Evolutionary conservation across 2,888 invertebrate species (phyloP), one percentile per base, ranked within the genome.

Genomic region (Drosophila nigritarsus): DNA sequence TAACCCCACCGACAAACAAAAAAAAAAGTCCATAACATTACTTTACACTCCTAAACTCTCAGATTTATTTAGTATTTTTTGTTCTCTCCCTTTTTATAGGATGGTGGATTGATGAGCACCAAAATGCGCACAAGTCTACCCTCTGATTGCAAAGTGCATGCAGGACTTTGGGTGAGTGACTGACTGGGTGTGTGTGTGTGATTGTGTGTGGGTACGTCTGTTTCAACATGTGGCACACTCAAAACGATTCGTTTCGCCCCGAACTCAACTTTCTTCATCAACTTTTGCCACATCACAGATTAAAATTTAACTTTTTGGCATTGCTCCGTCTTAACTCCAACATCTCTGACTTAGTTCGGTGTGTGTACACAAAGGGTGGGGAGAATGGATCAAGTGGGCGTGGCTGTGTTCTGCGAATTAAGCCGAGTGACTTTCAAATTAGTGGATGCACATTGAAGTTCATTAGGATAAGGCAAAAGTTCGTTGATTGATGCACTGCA

Each of bases 261-360:
- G 60, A 68, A 65, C 78, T 73, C 62, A 89, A 89, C 75, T 89
- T 89, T 89, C 81, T 88, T 83, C 78, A 84, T 87, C 87, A 87
- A 89, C 66, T 87, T 87, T 83, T 80, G 87, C 87, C 82, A 76
- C 88, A 89, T 83, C 86, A 80, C 80, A 90, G 90, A 90, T 89
- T 89, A 89, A 89, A 89, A 78, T 89, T 89, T 80, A 85, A 81
- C 90, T 89, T 88, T 90, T 85, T 79, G 86, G 86, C 85, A 81
- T 79, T 70, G 81, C 63, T 65, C 53, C 67, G 73, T 75, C 87
- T 79, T 77, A 54, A 49, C 75, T 67, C 45, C 36, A 49, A 62
- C 65, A 67, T 49, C 60, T 69, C 73, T 40, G 59, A 42, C 56
- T 71, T 66, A 38, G 58, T 32, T 63, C n/a, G 29, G 38, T 51